Base-by-base conservation (phyloP, 1,140 invertebrate genomes). In the Drosophila mayri region DNA sequence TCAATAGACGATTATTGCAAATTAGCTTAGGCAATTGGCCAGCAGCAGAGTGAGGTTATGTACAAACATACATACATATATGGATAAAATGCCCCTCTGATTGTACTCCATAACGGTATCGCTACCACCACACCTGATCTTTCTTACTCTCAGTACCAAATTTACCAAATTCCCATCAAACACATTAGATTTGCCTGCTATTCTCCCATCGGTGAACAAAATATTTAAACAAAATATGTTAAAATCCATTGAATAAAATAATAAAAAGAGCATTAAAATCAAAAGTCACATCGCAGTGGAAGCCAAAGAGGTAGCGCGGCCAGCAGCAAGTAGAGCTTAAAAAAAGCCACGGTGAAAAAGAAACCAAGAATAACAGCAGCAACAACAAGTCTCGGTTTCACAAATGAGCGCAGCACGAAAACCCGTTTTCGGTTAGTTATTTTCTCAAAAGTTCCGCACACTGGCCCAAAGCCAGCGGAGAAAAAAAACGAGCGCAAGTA, bases 321-420 rank as follows among this genome's bases (percentile, higher is more conserved):
- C 73, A 80, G 59, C 74, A 81, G 73, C 85, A 81, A 90, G 85
- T 81, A 85, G 80, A 90, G 85, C 85, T 85, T 70, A 76, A 90
- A 88, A 88, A 87, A 83, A 76, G 61, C 71, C 85, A 80, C 75
- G 60, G 54, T 58, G 64, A 73, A 85, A 74, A 90, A 90, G 74
- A 90, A 76, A 85, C 78, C 81, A 77, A 75, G 80, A 88, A 84
- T 68, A 80, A 46, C 76, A 83, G 41, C 76, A 70, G 57, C 71
- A 84, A 71, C 62, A 63, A 77, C 77, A 85, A 64, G 58, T 74
- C 62, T 54, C 70, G 52, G 70, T 71, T 57, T 64, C 63, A 79
- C 84, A 28, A 83, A 77, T 81, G 49, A 88, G 76, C 66, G 63
- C 73, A 76, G 55, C 65, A 65, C 58, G 49, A 81, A 90, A 88